Percentiles rank a stretch among this genome's conserved stretches.
Evolutionary conservation across 2,113 vertebrate species (phyloP).

Genomic region (Rhizomys pruinosus): DNA sequence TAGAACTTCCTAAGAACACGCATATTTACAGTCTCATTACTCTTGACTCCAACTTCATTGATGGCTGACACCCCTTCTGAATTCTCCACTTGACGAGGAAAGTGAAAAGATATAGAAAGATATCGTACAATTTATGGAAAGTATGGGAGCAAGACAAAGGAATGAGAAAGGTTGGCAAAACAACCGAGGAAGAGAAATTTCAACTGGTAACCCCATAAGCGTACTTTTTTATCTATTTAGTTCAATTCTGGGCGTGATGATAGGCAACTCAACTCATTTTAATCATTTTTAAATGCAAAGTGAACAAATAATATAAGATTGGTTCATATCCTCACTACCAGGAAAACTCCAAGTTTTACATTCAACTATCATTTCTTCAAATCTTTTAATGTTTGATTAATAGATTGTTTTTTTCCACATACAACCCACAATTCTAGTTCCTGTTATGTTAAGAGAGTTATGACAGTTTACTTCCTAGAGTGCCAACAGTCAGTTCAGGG

Average conservation of each 20-base stretch:
- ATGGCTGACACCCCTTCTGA: background rate
- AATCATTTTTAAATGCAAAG: slow-evolving; percentile 32
- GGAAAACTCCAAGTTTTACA: slow-evolving; percentile 1
- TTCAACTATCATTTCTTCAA: background rate
- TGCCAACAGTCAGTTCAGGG: background rate
- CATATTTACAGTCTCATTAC: background rate
- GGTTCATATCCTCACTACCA: background rate
- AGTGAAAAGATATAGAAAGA: too few relatives aligned
- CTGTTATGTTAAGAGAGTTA: background rate
- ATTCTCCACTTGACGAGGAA: background rate
- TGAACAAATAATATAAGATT: slow-evolving; percentile 11
- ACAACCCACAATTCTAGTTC: background rate
- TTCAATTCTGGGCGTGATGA: slow-evolving; percentile 17
- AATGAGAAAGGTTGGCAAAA: background rate
- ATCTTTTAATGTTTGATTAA: slow-evolving; percentile 15
- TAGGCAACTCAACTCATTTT: background rate
- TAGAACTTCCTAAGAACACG: background rate
- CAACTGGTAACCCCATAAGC: background rate
- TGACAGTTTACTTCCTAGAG: background rate
- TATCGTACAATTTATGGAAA: too few relatives aligned
- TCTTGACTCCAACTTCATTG: background rate
- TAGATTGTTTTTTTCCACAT: background rate
- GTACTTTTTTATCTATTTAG: slow-evolving; percentile 40
- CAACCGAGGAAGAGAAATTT: background rate
- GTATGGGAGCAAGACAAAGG: background rate